These are phyloP conservation scores for Zaprionus inermis DNA, from an alignment of 1,140 invertebrate genomes.

Conservation along the genomic window DNA sequence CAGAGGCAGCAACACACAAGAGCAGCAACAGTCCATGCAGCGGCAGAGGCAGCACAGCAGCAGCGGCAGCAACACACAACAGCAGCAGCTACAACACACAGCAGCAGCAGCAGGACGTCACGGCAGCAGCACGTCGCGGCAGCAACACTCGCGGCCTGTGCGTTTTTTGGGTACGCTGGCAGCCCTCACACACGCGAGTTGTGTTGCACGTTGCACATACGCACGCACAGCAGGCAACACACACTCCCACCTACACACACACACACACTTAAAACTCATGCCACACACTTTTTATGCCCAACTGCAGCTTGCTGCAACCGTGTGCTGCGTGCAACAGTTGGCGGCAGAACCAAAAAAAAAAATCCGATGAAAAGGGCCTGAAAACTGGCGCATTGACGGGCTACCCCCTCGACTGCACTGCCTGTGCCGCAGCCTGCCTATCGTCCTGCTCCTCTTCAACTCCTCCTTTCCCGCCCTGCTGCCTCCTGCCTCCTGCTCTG, in stretches of 20 bases:
- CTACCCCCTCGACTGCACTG: not conserved
- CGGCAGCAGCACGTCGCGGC: conserved; percentile 7
- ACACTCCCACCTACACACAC: not conserved
- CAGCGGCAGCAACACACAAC: not conserved
- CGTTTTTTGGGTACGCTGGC: conserved; percentile 6
- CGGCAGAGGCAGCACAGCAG: conserved; percentile 37
- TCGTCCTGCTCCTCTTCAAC: too few species aligned
- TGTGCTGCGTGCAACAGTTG: conserved; percentile 67
- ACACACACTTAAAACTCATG: not conserved
- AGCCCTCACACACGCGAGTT: not conserved
- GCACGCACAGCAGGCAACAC: not conserved
- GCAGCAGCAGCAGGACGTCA: not conserved
- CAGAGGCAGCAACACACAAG: too few species aligned
- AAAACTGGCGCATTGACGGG: not conserved
- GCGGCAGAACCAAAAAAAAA: conserved; percentile 36
- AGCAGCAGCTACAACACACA: too few species aligned
- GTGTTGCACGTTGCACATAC: not conserved
- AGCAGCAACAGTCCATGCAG: conserved; percentile 1
- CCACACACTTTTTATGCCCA: conserved; percentile 4
- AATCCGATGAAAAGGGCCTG: not conserved
- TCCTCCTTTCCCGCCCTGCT: not conserved
- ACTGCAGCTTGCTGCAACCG: conserved; percentile 41
- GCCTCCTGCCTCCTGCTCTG: not conserved
- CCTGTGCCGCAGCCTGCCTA: not conserved
- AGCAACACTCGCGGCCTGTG: conserved; percentile 20